These are phyloP conservation scores for Marmota monax DNA, from an alignment of 2,113 vertebrate species.

Conservation along the genomic window DNA sequence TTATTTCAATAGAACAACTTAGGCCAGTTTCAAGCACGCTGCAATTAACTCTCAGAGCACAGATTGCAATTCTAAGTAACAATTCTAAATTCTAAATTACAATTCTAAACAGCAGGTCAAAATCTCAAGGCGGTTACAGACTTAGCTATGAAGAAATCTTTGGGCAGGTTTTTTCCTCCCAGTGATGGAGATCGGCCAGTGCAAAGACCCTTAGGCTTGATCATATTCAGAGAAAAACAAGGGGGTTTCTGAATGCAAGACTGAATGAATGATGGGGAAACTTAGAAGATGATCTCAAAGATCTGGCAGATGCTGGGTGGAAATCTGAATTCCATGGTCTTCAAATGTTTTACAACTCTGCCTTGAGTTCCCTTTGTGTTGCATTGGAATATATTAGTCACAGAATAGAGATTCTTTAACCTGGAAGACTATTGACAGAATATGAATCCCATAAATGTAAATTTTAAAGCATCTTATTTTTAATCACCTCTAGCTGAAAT, in stretches of 20 bases:
- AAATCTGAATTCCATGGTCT: neutral
- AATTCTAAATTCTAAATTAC: neutral
- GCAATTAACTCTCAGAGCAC: neutral
- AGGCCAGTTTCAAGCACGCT: neutral
- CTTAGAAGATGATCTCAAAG: neutral
- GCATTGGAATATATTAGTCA: neutral
- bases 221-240: neutral
- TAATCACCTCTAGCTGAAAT: constrained; percentile 7
- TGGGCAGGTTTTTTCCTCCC: neutral
- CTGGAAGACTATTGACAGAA: neutral
- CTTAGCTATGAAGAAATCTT: neutral
- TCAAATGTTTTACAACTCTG: neutral
- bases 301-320: neutral
- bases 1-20: constrained; percentile 35
- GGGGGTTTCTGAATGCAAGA: neutral
- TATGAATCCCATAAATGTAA: neutral
- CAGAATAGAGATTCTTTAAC: constrained; percentile 6
- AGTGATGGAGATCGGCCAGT: neutral
- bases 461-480: neutral
- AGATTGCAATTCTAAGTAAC: constrained; percentile 16
- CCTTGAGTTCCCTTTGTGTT: constrained; percentile 23
- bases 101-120: neutral
- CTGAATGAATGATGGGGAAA: neutral
- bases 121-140: constrained; percentile 5
- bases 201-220: neutral